Evolutionary conservation across 1,140 invertebrate species (phyloP), one percentile per base, ranked within the genome.

Genomic region (Metopolophium dirhodum): DNA sequence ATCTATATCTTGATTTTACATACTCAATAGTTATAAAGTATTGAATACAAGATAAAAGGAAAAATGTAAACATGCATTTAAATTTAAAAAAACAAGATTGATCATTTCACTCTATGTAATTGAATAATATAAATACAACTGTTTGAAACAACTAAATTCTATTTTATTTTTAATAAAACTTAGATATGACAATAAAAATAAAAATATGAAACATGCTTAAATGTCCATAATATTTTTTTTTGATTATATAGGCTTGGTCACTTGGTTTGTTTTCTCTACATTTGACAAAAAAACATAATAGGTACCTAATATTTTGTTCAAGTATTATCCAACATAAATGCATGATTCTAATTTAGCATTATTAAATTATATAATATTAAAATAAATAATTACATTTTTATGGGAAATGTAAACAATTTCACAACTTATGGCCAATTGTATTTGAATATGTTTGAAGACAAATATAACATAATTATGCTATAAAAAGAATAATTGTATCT

Each of bases 31-130:
- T 87, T 57, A 22, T 23, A 57, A 57, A 57, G 41, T 30, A 37
- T 57, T 41, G 11, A 57, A 30, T 41, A 61, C 57, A 7, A n/a
- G 57, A 57, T 57, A 57, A 57, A 57, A 61, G 37, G 22, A 90
- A 90, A 41, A 20, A 37, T 89, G 37, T 37, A n/a, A n/a, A 26
- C n/a, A 90, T 57, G 57, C 57, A 90, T 61, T 90, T 57, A 54
- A 23, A 90, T 41, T 23, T 47, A 9, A 47, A 90, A 90, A 61
- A 54, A 54, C 57, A 90, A 35, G 26, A 57, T 57, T 22, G 20
- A 18, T 37, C 11, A n/a, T 41, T n/a, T 88, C n/a, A 86, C 41
- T 86, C 26, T 47, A 26, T 30, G 1, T 86, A 45, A 47, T 30
- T 87, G 7, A 47, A 87, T 86, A 30, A 47, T 35, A 49, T 35